These are phyloP conservation scores for Galagoides demidoff DNA, from an alignment of 2,797 vertebrate species.

Conservation along the genomic window DNA sequence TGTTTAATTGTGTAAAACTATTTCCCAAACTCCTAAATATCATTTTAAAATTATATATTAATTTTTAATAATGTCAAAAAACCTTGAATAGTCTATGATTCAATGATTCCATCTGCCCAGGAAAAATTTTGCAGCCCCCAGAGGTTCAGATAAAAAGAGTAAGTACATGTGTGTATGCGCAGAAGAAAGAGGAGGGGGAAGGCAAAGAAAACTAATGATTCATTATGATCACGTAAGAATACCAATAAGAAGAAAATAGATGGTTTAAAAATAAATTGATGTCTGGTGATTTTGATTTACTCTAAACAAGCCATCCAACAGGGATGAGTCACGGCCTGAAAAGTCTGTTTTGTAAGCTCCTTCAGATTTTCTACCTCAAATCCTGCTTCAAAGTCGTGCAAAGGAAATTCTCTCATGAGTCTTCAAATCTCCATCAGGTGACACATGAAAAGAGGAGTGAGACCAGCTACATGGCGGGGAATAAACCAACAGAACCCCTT, in stretches of 20 bases:
- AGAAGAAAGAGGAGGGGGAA: background rate
- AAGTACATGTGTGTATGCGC: background rate
- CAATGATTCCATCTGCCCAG: background rate
- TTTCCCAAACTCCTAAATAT: background rate
- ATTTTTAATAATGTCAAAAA: background rate
- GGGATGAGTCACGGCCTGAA: background rate
- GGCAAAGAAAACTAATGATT: constrained; percentile 25
- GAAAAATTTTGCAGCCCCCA: background rate
- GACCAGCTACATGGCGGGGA: background rate
- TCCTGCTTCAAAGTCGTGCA: constrained; percentile 43
- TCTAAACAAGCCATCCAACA: constrained; percentile 30
- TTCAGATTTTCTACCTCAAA: constrained; percentile 46
- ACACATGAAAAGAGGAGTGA: constrained; percentile 34
- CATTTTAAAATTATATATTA: background rate
- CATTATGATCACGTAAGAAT: constrained; percentile 41
- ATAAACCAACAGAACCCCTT: constrained; percentile 38
- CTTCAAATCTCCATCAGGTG: constrained; percentile 51
- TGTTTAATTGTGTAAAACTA: background rate
- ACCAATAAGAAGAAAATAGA: constrained; percentile 62
- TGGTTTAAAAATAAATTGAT: constrained; percentile 59
- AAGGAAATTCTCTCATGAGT: constrained; percentile 24
- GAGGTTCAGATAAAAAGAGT: background rate
- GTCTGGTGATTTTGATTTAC: constrained; percentile 61
- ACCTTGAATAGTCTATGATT: constrained; percentile 10
- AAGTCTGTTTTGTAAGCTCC: background rate